A percentile compares a stretch with the other conserved stretches of the same genome.
These are phyloP conservation scores for Chromobotia macracanthus DNA, from an alignment of 2,797 vertebrate species.

Conservation along the genomic window DNA sequence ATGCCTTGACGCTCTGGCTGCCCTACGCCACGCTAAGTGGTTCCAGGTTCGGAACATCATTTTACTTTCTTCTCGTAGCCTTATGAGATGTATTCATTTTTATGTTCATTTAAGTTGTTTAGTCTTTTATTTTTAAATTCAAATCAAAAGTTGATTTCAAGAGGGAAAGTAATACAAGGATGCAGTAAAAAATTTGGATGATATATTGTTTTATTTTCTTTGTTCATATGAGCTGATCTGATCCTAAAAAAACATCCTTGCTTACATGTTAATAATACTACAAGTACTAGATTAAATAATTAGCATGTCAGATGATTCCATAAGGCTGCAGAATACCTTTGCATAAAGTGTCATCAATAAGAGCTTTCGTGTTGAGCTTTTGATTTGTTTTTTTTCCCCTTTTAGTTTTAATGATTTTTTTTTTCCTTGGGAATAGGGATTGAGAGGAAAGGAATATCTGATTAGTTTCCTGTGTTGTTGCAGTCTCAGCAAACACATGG, in stretches of 20 bases:
- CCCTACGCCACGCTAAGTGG: conserved; percentile 99
- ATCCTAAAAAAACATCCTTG: conserved; percentile 75
- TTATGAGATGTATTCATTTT: conserved; percentile 89
- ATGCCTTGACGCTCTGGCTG: conserved; percentile 99
- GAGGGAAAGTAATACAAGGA: conserved; percentile 77
- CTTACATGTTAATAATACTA: conserved; percentile 61
- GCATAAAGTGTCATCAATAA: conserved; percentile 89
- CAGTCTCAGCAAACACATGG: conserved; percentile 80
- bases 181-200: conserved; percentile 66
- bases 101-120: conserved; percentile 81
- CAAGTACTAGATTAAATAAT: conserved; percentile 49
- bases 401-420: conserved; percentile 70
- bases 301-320: conserved; percentile 81
- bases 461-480: conserved; percentile 90
- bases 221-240: conserved; percentile 32
- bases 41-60: conserved; percentile 99
- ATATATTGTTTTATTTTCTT: conserved; percentile 46
- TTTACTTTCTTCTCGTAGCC: conserved; percentile 99
- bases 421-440: conserved; percentile 83
- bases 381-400: conserved; percentile 73
- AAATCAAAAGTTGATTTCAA: conserved; percentile 27
- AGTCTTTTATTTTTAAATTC: conserved; percentile 65
- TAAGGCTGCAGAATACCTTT: conserved; percentile 99
- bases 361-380: conserved; percentile 89
- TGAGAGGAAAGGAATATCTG: conserved; percentile 89